Percentiles rank a stretch among this genome's conserved stretches.
These are phyloP conservation scores for Spinibarbus caldwelli DNA, from an alignment of 2,797 vertebrate genomes.

Conservation along the genomic window DNA sequence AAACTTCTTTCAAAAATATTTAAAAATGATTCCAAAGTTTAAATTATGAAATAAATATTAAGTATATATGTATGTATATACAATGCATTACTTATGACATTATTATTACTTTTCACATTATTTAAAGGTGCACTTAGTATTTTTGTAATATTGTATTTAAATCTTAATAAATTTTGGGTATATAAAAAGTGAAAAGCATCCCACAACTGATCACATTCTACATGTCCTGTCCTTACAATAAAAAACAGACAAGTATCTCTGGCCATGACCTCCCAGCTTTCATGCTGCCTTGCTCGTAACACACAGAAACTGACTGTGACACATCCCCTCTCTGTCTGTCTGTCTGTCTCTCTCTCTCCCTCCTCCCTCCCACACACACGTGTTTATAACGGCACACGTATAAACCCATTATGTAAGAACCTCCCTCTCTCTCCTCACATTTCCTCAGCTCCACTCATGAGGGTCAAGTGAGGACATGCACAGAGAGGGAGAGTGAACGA, in stretches of 20 bases:
- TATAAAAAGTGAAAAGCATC: neutral
- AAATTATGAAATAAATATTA: too few relatives aligned
- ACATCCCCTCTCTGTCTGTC: slow-evolving; percentile 33
- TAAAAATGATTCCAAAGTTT: too few relatives aligned
- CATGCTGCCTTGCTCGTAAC: slow-evolving; percentile 18
- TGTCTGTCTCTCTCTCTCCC: slow-evolving; percentile 43
- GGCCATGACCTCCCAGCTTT: neutral
- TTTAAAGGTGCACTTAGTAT: too few relatives aligned
- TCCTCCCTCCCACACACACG: slow-evolving; percentile 35
- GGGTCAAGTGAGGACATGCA: slow-evolving; percentile 76
- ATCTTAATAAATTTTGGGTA: too few relatives aligned
- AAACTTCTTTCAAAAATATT: too few relatives aligned
- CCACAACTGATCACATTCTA: neutral
- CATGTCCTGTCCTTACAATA: neutral
- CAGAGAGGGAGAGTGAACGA: slow-evolving; percentile 26
- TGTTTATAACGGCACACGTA: slow-evolving; percentile 64
- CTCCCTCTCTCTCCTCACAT: slow-evolving; percentile 55
- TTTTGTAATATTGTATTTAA: neutral
- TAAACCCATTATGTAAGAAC: slow-evolving; percentile 73
- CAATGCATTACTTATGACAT: too few relatives aligned
- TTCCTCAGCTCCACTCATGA: slow-evolving; percentile 64
- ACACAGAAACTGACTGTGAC: slow-evolving; percentile 51
- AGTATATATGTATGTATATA: too few relatives aligned
- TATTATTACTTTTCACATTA: too few relatives aligned
- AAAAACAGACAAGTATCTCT: neutral